phyloP scores from a whole-genome alignment of 2,888 invertebrate species.

The Priapulus caudatus region DNA sequence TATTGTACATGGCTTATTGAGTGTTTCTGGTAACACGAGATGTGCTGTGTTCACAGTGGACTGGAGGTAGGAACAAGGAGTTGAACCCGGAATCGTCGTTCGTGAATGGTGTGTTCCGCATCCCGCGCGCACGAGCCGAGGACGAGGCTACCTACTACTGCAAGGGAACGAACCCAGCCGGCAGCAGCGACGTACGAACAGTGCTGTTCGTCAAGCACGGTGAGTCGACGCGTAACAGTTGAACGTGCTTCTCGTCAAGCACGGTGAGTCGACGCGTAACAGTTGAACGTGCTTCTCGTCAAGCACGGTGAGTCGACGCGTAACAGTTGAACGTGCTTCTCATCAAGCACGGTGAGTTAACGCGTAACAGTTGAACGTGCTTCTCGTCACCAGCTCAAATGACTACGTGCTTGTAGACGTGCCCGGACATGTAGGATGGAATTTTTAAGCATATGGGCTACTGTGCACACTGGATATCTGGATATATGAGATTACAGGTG shows the following conservation, averaged over 20 bases:
- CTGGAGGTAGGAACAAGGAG: slow-evolving; percentile 42
- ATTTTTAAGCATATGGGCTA: too few relatives aligned
- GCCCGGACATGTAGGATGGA: too few relatives aligned
- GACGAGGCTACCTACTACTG: slow-evolving; percentile 78
- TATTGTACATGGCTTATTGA: too few relatives aligned
- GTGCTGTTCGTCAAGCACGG: slow-evolving; percentile 50
- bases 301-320: not conserved
- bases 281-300: not conserved
- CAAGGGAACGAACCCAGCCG: slow-evolving; percentile 57
- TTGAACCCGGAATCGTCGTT: slow-evolving; percentile 42
- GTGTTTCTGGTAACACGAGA: too few relatives aligned
- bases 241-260: not conserved
- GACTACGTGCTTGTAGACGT: too few relatives aligned
- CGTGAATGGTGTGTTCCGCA: slow-evolving; percentile 50
- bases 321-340: too few relatives aligned
- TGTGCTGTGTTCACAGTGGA: slow-evolving; percentile 53
- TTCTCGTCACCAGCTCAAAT: too few relatives aligned
- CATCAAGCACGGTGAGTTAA: too few relatives aligned
- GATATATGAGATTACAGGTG: too few relatives aligned
- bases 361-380: too few relatives aligned
- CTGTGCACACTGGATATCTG: too few relatives aligned
- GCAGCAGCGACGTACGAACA: slow-evolving; percentile 50
- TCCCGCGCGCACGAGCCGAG: slow-evolving; percentile 52
- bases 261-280: not conserved
- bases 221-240: slow-evolving; percentile 20